A percentile compares a stretch with the other conserved stretches of the same genome.
Evolutionary conservation across 2,113 vertebrate species (phyloP).

Genomic region (Clarias magur): DNA sequence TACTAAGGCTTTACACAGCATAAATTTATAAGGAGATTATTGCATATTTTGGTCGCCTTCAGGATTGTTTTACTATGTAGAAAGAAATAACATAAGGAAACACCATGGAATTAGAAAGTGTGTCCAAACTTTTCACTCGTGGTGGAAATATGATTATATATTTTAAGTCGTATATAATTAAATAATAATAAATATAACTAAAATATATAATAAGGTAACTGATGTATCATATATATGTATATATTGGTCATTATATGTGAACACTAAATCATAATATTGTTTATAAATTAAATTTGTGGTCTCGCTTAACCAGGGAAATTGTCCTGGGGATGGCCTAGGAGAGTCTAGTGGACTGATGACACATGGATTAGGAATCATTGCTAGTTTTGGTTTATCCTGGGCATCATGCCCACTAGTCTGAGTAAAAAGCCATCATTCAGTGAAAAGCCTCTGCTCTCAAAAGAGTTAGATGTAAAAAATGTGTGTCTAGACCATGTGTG

Average conservation of each 20-base stretch:
- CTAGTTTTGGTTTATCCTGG: background rate
- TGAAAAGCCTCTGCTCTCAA: background rate
- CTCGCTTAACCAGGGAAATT: background rate
- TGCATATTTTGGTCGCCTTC: too few species aligned
- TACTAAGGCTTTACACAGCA: too few species aligned
- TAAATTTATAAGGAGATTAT: too few species aligned
- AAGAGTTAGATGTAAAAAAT: background rate
- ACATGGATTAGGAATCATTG: background rate
- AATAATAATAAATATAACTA: too few species aligned
- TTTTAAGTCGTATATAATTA: too few species aligned
- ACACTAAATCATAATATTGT: background rate
- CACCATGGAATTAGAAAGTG: too few species aligned
- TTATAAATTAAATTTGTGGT: background rate
- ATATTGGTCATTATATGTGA: background rate
- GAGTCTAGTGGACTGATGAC: background rate
- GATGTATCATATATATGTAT: background rate
- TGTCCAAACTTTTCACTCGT: too few species aligned
- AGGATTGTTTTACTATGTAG: too few species aligned
- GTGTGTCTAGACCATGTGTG: slow-evolving; percentile 2
- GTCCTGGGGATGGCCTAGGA: background rate
- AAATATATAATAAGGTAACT: background rate
- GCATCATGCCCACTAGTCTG: background rate
- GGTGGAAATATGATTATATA: too few species aligned
- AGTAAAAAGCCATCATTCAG: background rate
- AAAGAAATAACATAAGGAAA: too few species aligned